A percentile compares a stretch with the other conserved stretches of the same genome.
Evolutionary conservation across 2,797 vertebrate species (phyloP).

Genomic region (Dallia pectoralis): DNA sequence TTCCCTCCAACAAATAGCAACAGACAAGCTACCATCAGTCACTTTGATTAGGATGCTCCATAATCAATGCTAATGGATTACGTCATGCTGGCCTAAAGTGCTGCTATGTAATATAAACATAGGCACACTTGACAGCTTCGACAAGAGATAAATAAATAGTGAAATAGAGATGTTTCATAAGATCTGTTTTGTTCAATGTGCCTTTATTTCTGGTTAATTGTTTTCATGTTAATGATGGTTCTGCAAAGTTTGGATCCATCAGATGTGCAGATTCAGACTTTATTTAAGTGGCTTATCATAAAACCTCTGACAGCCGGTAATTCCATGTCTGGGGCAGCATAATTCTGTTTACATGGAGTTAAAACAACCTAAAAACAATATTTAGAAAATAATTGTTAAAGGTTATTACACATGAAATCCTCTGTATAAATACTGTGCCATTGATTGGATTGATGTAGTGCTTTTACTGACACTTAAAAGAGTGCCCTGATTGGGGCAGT

Average conservation of each 20-base stretch:
- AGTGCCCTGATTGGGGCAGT: too few relatives aligned
- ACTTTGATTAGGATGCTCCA: slow-evolving; percentile 38
- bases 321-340: slow-evolving; percentile 41
- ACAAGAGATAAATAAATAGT: neutral
- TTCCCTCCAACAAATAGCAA: slow-evolving; percentile 10
- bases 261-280: slow-evolving; percentile 20
- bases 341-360: slow-evolving; percentile 11
- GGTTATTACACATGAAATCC: neutral
- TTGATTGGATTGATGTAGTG: neutral
- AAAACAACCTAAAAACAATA: slow-evolving; percentile 21
- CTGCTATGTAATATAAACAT: slow-evolving; percentile 44
- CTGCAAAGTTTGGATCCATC: slow-evolving; percentile 18
- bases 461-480: neutral
- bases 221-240: slow-evolving; percentile 17
- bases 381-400: slow-evolving; percentile 1
- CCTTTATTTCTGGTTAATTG: slow-evolving; percentile 16
- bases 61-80: slow-evolving; percentile 46
- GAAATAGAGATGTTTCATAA: neutral
- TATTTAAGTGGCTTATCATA: slow-evolving; percentile 43
- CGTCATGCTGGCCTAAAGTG: slow-evolving; percentile 55
- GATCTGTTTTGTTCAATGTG: slow-evolving; percentile 30
- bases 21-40: slow-evolving; percentile 39
- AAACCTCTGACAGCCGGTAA: slow-evolving; percentile 42
- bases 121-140: slow-evolving; percentile 23
- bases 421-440: neutral